Evolutionary conservation across 2,888 invertebrate genomes (phyloP), one percentile per base, ranked within the genome.

Genomic region (Ganaspis brasiliensis): DNA sequence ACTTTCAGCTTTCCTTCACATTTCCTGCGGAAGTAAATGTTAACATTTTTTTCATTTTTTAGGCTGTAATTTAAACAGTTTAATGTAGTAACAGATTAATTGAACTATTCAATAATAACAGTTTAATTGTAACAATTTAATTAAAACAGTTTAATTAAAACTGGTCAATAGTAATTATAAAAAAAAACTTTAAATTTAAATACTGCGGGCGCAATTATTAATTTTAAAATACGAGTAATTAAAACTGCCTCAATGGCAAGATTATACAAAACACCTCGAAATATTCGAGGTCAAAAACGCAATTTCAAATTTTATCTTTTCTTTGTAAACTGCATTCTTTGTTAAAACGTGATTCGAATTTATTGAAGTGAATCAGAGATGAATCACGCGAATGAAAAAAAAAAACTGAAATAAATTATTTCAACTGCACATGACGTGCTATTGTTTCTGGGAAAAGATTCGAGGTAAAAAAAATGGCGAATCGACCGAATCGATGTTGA

Each of bases 401-500:
- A 73, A 73, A 73, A 73, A 71, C 45, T 45, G 19, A 16, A 21
- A 71, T 52, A 49, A 71, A 55, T 71, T 71, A 16, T 19, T 55
- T 21, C 49, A 52, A 24, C 19, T 40, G 45, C 61, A 73, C 16
- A 49, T 49, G 40, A 19, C 31, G 49, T 45, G 2, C 14, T 63
- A 40, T 21, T 40, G 37, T 63, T 63, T 63, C 63, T 63, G 63
- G 63, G 21, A 63, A 63, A 16, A 63, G 21, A 63, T 63, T 63
- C 21, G 21, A 37, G 37, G 63, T 77, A 57, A 79, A 77, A 79
- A 77, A 59, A 72, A 37, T 49, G 57, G 75, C 79, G 78, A 85
- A 85, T 86, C 83, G 81, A 78, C 81, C 72, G 83, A 88, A 87
- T 75, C 76, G 75, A 84, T 80, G 79, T 79, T 83, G 87, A 87